Evolutionary conservation across 1,140 invertebrate species (phyloP).

Genomic region (Drosophila trapezifrons): DNA sequence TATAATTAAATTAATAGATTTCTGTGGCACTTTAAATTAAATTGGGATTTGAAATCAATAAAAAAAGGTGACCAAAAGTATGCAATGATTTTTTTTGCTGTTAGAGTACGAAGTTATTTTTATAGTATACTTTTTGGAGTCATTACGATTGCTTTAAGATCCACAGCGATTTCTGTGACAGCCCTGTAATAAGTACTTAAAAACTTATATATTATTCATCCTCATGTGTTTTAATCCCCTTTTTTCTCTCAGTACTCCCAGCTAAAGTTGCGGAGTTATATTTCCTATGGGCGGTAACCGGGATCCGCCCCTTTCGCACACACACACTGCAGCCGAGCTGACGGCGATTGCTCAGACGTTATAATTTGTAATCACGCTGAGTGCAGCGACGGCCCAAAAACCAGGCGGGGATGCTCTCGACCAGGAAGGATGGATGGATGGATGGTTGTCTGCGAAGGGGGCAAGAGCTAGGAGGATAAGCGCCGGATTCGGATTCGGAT

Average conservation of each 20-base stretch:
- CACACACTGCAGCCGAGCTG: slow-evolving; percentile 43
- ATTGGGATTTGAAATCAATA: too few relatives aligned
- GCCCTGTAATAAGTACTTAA: too few relatives aligned
- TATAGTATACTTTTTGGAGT: too few relatives aligned
- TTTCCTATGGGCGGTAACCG: slow-evolving; percentile 77
- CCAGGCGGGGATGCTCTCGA: slow-evolving; percentile 33
- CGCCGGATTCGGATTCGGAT: slow-evolving; percentile 8
- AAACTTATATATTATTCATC: too few relatives aligned
- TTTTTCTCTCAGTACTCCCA: slow-evolving; percentile 18
- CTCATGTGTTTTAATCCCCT: too few relatives aligned
- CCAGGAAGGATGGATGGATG: slow-evolving; percentile 14
- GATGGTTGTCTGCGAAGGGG: background rate
- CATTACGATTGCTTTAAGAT: too few relatives aligned
- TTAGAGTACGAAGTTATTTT: too few relatives aligned
- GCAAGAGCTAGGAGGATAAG: slow-evolving; percentile 10
- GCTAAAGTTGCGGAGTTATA: slow-evolving; percentile 71
- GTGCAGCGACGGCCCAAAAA: slow-evolving; percentile 61
- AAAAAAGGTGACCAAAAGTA: too few relatives aligned
- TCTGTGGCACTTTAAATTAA: too few relatives aligned
- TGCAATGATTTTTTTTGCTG: too few relatives aligned
- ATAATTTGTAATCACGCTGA: slow-evolving; percentile 82
- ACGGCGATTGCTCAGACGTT: slow-evolving; percentile 76
- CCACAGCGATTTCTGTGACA: too few relatives aligned
- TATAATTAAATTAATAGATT: too few relatives aligned
- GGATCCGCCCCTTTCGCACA: slow-evolving; percentile 55